Evolutionary conservation across 2,797 vertebrate species (phyloP), one percentile per base, ranked within the genome.

Genomic region (Sibirionetta formosa): DNA sequence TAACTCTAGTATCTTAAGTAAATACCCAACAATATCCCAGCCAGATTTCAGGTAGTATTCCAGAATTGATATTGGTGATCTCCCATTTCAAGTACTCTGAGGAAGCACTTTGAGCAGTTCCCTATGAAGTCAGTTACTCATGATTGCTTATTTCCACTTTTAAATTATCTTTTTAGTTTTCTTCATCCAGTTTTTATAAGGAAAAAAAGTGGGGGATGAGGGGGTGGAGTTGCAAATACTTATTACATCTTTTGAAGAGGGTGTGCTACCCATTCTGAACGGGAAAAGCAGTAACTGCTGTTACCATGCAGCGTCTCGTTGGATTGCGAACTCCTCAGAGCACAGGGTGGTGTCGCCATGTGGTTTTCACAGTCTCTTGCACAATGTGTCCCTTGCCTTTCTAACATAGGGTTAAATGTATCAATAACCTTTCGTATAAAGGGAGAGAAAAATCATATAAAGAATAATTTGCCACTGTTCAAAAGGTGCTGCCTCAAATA

Each of bases 101-200:
- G 35, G 38, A 48, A 69, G 24, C 29, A 27, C 63, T 60, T 38
- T 65, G 56, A 73, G 27, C 31, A 79, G 69, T 93, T 85, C 85
- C 46, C 82, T 63, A 4, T 56, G 35, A 38, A 69, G 87, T 68
- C 3, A 0, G 38, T 71, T 85, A 48, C 46, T 94, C 51, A 42
- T 54, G 54, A 40, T 63, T 88, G 48, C 84, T 86, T 84, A 29
- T 38, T 89, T 96, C 76, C 29, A 38, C 63, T 54, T 94, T 84
- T 75, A 78, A 82, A 64, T 89, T 80, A 86, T 96, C 77, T 82
- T 86, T 83, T 85, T 71, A 70, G 64, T 80, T 91, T 91, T 90
- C 86, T 93, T 93, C 82, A 73, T 94, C 76, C 68, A 78, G 22
- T 93, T 97, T 97, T 97, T 79, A 65, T 97, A 92, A 95, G 93